phyloP scores from a whole-genome alignment of 2,113 vertebrate genomes.

The Mirounga angustirostris region DNA sequence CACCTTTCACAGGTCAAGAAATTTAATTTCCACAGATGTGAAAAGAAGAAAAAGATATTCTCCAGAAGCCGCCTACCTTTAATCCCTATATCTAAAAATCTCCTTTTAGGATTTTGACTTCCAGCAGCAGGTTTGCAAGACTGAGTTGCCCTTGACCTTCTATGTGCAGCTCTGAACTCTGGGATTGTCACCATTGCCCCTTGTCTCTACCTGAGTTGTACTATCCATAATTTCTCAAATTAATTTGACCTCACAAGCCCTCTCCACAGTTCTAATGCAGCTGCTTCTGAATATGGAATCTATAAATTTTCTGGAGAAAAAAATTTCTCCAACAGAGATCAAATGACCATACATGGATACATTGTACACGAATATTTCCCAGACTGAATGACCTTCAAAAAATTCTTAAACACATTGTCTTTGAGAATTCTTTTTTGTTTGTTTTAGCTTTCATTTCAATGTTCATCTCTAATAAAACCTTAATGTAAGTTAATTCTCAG shows the following conservation, averaged over 20 bases:
- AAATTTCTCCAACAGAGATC: background rate
- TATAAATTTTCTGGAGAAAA: background rate
- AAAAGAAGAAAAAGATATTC: background rate
- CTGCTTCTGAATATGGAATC: background rate
- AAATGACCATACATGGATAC: background rate
- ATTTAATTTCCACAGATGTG: background rate
- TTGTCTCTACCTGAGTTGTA: background rate
- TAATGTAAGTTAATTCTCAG: background rate
- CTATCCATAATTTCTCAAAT: background rate
- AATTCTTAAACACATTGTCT: background rate
- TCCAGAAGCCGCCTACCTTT: background rate
- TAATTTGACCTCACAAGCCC: background rate
- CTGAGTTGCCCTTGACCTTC: background rate
- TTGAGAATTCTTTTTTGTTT: background rate
- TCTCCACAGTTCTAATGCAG: background rate
- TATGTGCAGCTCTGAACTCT: background rate
- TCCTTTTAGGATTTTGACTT: conserved; percentile 25
- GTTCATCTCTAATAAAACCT: background rate
- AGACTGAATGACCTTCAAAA: background rate
- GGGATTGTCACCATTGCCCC: background rate
- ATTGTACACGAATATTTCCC: background rate
- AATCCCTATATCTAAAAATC: background rate
- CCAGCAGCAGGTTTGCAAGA: background rate
- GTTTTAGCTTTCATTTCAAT: conserved; percentile 28
- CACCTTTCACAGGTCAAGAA: conserved; percentile 8